Base-by-base conservation (phyloP, 2,113 vertebrate species). In the Neotragus pygmaeus region DNA sequence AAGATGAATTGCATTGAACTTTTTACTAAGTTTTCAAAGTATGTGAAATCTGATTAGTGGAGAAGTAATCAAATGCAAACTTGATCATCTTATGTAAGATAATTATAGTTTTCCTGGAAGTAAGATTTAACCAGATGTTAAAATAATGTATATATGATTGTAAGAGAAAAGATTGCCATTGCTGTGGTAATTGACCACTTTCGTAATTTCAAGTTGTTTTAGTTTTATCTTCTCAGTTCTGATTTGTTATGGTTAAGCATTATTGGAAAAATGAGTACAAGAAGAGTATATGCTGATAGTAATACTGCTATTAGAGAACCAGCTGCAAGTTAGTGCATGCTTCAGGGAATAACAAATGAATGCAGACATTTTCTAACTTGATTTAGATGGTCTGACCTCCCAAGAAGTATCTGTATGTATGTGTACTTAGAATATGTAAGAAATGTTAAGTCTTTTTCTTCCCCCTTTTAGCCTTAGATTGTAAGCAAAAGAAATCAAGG, bases 401-500 rank as follows among this genome's bases (percentile, higher is more conserved):
- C 80, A 95, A 96, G 66, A 94, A 95, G 77, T 78, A 92, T 51
- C 73, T 87, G 58, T 88, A 10, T 53, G 14, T 94, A 12, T 96
- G 47, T 77, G 23, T 90, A 19, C 88, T 95, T 84, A 30, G 88
- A 92, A 88, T 86, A 92, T 39, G 43, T 80, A 57, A 80, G 25
- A 51, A 97, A 91, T 87, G n/a, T 53, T 97, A 91, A 97, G 16
- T 94, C 43, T 89, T 97, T 97, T 80, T 98, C 78, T 98, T 83
- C 97, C 98, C 97, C 95, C 98, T 98, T 99, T 94, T 98, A 99
- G 99, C 99, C 98, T 99, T 99, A 98, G 99, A 99, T 98, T 99
- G 99, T 99, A 99, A 99, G 94, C 99, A 99, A 98, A 99, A 99
- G 99, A 99, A 99, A 98, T 99, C 99, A 96, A 99, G 99, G 97